Conservation (phyloP, 2,113 vertebrate genomes). For the Willisornis vidua region DNA sequence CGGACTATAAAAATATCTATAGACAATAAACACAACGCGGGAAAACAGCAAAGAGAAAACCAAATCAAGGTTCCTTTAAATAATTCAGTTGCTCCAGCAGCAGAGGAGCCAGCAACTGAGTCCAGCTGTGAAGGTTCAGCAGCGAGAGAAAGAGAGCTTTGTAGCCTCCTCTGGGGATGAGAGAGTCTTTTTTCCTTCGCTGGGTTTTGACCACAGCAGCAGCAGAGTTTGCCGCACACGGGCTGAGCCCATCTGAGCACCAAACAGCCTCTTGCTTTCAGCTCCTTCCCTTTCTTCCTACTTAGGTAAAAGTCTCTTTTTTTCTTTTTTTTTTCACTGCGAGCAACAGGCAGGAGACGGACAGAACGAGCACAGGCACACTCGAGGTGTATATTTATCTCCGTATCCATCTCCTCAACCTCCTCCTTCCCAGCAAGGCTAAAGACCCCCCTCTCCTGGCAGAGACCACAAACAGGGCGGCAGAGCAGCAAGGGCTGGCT, state of each 20-base stretch:
- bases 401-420: background rate
- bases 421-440: conserved; percentile 54
- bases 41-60: conserved; percentile 56
- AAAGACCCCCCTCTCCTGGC: conserved; percentile 80
- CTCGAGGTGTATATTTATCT: background rate
- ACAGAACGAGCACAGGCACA: background rate
- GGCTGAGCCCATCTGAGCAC: conserved; percentile 4
- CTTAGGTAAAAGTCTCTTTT: background rate
- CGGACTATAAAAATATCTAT: conserved; percentile 82
- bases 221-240: background rate
- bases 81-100: conserved; percentile 51
- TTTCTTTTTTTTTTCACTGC: background rate
- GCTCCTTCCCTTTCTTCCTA: background rate
- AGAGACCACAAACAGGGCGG: conserved; percentile 58
- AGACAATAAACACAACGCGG: conserved; percentile 72
- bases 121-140: conserved; percentile 43
- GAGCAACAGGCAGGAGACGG: conserved; percentile 2
- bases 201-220: conserved; percentile 42
- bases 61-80: conserved; percentile 69
- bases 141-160: conserved; percentile 13
- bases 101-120: conserved; percentile 37
- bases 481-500: background rate
- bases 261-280: conserved; percentile 12
- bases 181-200: conserved; percentile 9
- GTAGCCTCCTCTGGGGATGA: conserved; percentile 42